A percentile compares a stretch with the other conserved stretches of the same genome.
phyloP scores from a whole-genome alignment of 2,888 invertebrate genomes.

The Amiota mariae region DNA sequence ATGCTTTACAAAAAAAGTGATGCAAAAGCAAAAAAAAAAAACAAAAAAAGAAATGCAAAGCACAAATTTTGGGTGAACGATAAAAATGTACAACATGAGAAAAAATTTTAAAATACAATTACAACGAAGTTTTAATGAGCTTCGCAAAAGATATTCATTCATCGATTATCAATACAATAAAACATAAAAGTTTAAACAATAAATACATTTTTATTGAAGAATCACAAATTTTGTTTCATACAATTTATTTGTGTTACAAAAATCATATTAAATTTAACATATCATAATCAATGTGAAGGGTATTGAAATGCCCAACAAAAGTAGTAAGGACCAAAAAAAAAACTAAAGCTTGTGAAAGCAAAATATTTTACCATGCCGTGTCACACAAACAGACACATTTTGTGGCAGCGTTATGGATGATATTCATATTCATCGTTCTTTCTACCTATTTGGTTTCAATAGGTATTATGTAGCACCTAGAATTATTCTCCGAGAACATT shows the following conservation, averaged over 20 bases:
- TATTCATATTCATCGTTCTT: not conserved
- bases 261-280: not conserved
- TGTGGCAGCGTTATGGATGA: slow-evolving; percentile 31
- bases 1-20: slow-evolving; percentile 50
- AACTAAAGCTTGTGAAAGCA: slow-evolving; percentile 11
- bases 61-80: slow-evolving; percentile 39
- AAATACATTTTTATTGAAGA: too few species aligned
- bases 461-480: too few species aligned
- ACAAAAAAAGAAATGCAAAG: slow-evolving; percentile 38
- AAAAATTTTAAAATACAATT: slow-evolving; percentile 24
- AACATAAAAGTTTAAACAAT: too few species aligned
- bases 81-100: slow-evolving; percentile 37
- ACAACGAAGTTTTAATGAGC: too few species aligned
- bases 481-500: too few species aligned
- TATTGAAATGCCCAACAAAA: too few species aligned
- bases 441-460: too few species aligned
- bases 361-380: not conserved
- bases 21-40: slow-evolving; percentile 33
- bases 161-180: too few species aligned
- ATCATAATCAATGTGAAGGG: not conserved
- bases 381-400: slow-evolving; percentile 17
- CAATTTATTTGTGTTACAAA: too few species aligned
- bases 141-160: too few species aligned
- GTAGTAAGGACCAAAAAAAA: not conserved
- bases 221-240: too few species aligned